A percentile compares a stretch with the other conserved stretches of the same genome.
These are phyloP conservation scores for Plectus sambesii DNA, from an alignment of 1,140 invertebrate genomes.

Conservation along the genomic window DNA sequence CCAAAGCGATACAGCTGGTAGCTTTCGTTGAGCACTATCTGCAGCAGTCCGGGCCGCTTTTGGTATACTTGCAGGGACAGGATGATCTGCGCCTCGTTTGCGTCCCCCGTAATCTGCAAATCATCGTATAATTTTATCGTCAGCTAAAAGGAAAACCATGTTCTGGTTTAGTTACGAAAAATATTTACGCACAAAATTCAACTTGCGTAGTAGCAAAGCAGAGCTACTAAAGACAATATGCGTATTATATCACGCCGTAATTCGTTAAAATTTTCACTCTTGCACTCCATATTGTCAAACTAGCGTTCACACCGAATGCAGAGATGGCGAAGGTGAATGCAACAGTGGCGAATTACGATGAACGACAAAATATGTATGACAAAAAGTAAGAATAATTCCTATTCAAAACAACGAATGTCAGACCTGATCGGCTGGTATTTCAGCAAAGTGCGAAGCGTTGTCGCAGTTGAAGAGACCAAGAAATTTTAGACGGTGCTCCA, in stretches of 20 bases:
- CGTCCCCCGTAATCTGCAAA: constrained; percentile 70
- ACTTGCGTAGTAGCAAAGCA: too few species aligned
- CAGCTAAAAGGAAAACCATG: neutral
- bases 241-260: too few species aligned
- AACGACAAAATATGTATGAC: too few species aligned
- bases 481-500: constrained; percentile 67
- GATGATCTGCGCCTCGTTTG: constrained; percentile 76
- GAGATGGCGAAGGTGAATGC: too few species aligned
- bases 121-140: neutral
- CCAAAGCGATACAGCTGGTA: constrained; percentile 75
- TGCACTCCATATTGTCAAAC: too few species aligned
- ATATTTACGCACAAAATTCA: too few species aligned
- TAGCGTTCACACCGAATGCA: too few species aligned
- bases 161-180: too few species aligned
- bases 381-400: constrained; percentile 8
- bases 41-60: constrained; percentile 64
- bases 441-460: constrained; percentile 70
- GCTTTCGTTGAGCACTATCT: constrained; percentile 74
- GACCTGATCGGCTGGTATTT: constrained; percentile 61
- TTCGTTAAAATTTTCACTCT: too few species aligned
- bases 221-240: too few species aligned
- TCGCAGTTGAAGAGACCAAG: constrained; percentile 75
- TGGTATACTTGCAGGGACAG: constrained; percentile 57
- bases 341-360: too few species aligned
- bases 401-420: too few species aligned